phyloP scores from a whole-genome alignment of 2,113 vertebrate genomes.

The Marmota flaviventris region DNA sequence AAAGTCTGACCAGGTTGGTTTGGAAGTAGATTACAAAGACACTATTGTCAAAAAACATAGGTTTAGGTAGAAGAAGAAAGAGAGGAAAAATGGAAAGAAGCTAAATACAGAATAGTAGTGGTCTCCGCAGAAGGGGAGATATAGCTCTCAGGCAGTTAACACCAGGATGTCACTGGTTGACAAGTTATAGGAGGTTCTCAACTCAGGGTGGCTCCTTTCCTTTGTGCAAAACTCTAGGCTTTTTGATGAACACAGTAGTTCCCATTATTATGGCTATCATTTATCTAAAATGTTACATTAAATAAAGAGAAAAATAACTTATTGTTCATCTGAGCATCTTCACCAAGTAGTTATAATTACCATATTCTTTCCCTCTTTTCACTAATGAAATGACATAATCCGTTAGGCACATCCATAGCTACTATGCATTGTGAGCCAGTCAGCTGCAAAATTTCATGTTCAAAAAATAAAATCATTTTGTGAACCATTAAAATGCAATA shows the following conservation, averaged over 20 bases:
- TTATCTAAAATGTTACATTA: slow-evolving; percentile 37
- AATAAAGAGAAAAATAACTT: slow-evolving; percentile 37
- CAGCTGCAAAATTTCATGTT: slow-evolving; percentile 50
- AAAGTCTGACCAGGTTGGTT: rapidly evolving
- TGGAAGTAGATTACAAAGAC: background rate
- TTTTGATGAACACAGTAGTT: background rate
- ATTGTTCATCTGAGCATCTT: background rate
- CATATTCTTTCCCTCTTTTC: background rate
- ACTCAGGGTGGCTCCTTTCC: too few relatives aligned
- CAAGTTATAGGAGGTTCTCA: background rate
- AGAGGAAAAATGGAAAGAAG: background rate
- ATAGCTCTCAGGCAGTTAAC: rapidly evolving
- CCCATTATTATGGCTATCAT: background rate
- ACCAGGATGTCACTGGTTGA: rapidly evolving
- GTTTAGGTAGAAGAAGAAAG: background rate
- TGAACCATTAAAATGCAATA: slow-evolving; percentile 59
- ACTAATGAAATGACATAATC: slow-evolving; percentile 12
- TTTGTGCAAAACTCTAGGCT: background rate
- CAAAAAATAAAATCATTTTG: background rate
- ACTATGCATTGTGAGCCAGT: background rate
- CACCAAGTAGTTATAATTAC: background rate
- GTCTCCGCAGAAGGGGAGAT: background rate
- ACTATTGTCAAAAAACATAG: background rate
- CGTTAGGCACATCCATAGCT: background rate
- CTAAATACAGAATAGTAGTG: background rate